Percentiles rank a stretch among this genome's conserved stretches.
phyloP scores from a whole-genome alignment of 2,113 vertebrate species.

The Xerus inauris region DNA sequence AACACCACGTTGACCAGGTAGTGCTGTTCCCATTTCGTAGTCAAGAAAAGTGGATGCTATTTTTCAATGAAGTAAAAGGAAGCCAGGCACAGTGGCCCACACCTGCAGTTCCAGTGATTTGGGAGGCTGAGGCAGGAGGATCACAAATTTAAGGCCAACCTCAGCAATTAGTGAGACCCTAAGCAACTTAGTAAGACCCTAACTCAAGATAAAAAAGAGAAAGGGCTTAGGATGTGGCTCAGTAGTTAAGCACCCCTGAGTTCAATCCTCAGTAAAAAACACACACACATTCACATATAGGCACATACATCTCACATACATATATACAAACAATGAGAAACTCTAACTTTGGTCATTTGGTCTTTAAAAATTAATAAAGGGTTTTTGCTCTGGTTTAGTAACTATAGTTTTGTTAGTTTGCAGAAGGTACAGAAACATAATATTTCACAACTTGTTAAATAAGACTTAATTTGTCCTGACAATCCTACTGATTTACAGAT shows the following conservation, averaged over 20 bases:
- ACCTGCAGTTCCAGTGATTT: too few relatives aligned
- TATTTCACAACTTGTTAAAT: not conserved
- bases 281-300: not conserved
- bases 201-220: too few relatives aligned
- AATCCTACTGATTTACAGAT: not conserved
- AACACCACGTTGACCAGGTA: not conserved
- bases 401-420: not conserved
- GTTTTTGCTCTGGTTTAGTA: not conserved
- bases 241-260: too few relatives aligned
- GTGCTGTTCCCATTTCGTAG: not conserved
- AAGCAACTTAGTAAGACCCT: too few relatives aligned
- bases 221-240: too few relatives aligned
- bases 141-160: too few relatives aligned
- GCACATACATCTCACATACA: not conserved
- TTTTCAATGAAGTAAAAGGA: not conserved
- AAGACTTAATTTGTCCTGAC: not conserved
- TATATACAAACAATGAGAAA: not conserved
- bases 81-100: too few relatives aligned
- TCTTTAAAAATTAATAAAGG: not conserved
- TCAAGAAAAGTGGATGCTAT: not conserved
- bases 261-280: not conserved
- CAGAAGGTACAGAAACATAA: not conserved
- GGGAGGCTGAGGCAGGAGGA: too few relatives aligned
- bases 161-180: too few relatives aligned
- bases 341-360: not conserved